Base-by-base conservation (phyloP, 2,888 invertebrate genomes). In the Ypsolopha scabrella region DNA sequence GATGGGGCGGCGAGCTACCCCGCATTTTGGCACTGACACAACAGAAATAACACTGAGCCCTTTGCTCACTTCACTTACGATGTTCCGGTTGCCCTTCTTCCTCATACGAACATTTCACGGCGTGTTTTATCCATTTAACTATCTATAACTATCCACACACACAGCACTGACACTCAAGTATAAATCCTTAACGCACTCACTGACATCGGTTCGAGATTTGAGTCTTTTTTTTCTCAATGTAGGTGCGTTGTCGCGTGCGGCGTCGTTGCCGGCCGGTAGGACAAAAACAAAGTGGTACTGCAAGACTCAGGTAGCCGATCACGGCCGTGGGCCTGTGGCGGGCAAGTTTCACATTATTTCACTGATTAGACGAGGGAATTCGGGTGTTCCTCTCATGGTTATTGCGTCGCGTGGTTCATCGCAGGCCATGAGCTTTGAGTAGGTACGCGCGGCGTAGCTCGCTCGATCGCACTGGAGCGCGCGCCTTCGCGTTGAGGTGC, bases 191-290 rank as follows among this genome's bases (percentile, higher is more conserved):
- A 33, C 73, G 65, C 75, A 72, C 69, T 70, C 77, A 74, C 79
- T 75, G 79, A 83, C 83, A 85, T 83, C 71, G 41, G 46, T 14
- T 33, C 47, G 74, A 73, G 73, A 72, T 70, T 74, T 73, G 63
- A 68, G 70, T 68, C 68, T 70, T 69, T 70, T 75, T 75, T 80
- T 75, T 74, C 73, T 68, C 67, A 34, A 35, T 13, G 24, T 11
- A 43, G 70, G 66, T 72, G 75, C 77, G 75, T 71, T 73, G 76
- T 78, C 91, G 69, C 91, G 91, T 69, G 90, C 89, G 52, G 90
- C 90, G 74, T 76, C 73, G 44, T 47, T 68, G 74, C 81, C 89
- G 79, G 94, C 94, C 67, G 93, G 93, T 57, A 92, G 92, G 52
- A 90, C 90, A 56, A 61, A 58, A 63, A 64, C 64, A 58, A 57